phyloP scores from a whole-genome alignment of 2,888 invertebrate species.

The Anorthoa munda region DNA sequence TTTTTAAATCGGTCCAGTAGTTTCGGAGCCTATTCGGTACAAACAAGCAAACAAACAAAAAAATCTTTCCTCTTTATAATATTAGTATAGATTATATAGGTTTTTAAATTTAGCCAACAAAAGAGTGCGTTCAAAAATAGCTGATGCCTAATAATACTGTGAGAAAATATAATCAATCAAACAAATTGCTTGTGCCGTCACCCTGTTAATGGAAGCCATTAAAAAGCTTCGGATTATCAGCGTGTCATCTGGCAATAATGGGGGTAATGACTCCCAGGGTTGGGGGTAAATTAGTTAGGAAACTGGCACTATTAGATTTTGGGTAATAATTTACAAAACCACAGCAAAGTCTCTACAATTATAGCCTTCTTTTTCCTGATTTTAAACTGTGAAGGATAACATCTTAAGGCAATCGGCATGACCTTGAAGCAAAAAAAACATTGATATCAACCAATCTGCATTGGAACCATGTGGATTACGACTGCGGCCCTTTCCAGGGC shows the following conservation, averaged over 20 bases:
- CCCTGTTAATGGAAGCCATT: constrained; percentile 57
- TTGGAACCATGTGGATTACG: not conserved
- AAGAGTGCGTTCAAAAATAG: constrained; percentile 29
- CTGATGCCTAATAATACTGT: constrained; percentile 32
- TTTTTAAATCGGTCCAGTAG: too few species aligned
- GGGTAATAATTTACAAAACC: not conserved
- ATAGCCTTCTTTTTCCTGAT: not conserved
- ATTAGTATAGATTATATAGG: too few species aligned
- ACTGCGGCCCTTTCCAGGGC: not conserved
- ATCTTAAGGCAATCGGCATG: not conserved
- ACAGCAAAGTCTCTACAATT: not conserved
- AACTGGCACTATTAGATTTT: constrained; percentile 28
- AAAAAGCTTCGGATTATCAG: constrained; percentile 53
- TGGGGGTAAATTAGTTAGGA: constrained; percentile 22
- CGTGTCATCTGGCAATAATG: constrained; percentile 50
- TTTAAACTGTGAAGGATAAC: not conserved
- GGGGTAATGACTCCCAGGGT: constrained; percentile 30
- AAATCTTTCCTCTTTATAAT: too few species aligned
- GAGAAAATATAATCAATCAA: constrained; percentile 61
- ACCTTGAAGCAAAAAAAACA: not conserved
- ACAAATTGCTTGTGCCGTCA: constrained; percentile 49
- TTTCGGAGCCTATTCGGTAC: too few species aligned
- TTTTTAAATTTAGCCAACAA: constrained; percentile 12
- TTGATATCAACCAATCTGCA: not conserved
- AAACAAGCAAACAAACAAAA: too few species aligned